Percentiles rank a stretch among this genome's conserved stretches.
phyloP scores from a whole-genome alignment of 2,888 invertebrate genomes.

The Aspidiotus rigidus region DNA sequence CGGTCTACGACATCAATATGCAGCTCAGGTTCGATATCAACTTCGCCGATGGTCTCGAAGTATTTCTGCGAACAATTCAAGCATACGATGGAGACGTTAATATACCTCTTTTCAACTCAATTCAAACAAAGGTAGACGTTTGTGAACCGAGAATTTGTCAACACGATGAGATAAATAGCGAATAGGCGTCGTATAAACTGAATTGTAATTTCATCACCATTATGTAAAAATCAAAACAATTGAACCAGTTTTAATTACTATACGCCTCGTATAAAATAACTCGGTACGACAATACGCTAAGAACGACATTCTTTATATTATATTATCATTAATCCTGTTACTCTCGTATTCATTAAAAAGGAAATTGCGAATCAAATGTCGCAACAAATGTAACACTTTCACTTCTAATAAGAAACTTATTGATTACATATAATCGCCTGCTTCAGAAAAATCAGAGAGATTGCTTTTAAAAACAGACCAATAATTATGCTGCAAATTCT shows the following conservation, averaged over 20 bases:
- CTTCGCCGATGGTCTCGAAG: conserved; percentile 76
- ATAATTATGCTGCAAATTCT: not conserved
- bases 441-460: not conserved
- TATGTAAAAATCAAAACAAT: too few relatives aligned
- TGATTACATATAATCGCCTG: not conserved
- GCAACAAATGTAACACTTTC: conserved; percentile 1
- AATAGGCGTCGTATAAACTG: too few relatives aligned
- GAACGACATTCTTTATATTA: too few relatives aligned
- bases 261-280: too few relatives aligned
- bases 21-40: conserved; percentile 78
- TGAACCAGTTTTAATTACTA: too few relatives aligned
- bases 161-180: too few relatives aligned
- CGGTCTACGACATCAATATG: conserved; percentile 78
- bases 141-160: too few relatives aligned
- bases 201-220: too few relatives aligned
- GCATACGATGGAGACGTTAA: too few relatives aligned
- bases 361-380: not conserved
- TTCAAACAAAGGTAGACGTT: too few relatives aligned
- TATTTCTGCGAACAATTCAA: conserved; percentile 53
- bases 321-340: not conserved
- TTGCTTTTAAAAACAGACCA: not conserved
- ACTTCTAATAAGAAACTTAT: not conserved
- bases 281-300: too few relatives aligned
- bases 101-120: too few relatives aligned
- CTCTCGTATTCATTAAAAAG: not conserved